Base-by-base conservation (phyloP, 1,140 invertebrate genomes). In the Amyelois transitella region DNA sequence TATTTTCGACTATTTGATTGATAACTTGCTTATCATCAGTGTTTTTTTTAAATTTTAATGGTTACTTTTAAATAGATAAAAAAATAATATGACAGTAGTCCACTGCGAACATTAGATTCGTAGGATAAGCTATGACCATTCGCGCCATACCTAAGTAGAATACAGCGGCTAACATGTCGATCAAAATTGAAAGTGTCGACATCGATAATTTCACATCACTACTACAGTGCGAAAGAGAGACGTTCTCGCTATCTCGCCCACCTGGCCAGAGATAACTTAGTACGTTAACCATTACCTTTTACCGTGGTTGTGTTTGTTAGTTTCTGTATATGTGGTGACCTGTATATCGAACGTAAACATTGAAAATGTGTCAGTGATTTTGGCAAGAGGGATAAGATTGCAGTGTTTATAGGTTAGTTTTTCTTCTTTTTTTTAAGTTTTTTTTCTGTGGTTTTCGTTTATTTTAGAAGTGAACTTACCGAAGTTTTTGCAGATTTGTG, bases 211-310 rank as follows among this genome's bases (percentile, higher is more conserved):
- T 18, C 52, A 54, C 20, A 19, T 55, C 60, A 51, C 47, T 56
- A 64, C 1, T 7, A 7, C 12, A 21, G 65, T 64, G 62, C 65
- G 65, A 68, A 61, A 68, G 65, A 64, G 65, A 68, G 44, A 19
- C 44, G 0, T 25, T 48, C 45, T 49, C 62, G 45, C 60, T 58
- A 48, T 61, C 58, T 62, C 62, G 43, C 59, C 62, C 55, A 38
- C 64, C 32, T 53, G 52, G 57, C 55, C 49, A 48, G 56, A 64
- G 62, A 60, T 68, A 68, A 61, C 55, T 68, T 60, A 68, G 65
- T 68, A 59, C 64, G 58, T 52, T 51, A 14, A 38, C 32, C 18
- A 47, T 47, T 19, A 19, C 44, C 44, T 47, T 10, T 21, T 47
- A 19, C 20, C 6, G 44, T 47, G 32, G 32, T 38, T 38, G 32